Evolutionary conservation across 1,140 invertebrate species (phyloP), one percentile per base, ranked within the genome.

Genomic region (Hetaerina americana): DNA sequence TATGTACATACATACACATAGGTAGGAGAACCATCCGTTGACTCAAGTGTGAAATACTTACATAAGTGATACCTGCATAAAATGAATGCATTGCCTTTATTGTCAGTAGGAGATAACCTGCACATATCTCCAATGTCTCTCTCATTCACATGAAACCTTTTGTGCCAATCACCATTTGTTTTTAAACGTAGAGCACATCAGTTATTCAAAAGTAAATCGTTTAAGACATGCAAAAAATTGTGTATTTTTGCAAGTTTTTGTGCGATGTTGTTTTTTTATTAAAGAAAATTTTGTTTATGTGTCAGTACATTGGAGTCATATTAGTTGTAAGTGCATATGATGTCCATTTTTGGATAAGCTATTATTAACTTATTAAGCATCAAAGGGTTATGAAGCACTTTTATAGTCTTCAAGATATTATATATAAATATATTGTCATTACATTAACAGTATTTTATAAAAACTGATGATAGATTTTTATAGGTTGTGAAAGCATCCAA

Each of bases 401-500:
- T 57, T 57, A 57, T 57, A 57, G 40, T 57, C 40, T 57, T 57
- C 40, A 57, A 57, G 15, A 57, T 57, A 57, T 57, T 57, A 57
- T 57, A 57, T 18, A 57, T 57, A 57, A 18, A 57, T 57, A 57
- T 57, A 57, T 57, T 57, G 22, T 57, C 40, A 57, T 57, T 57
- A n/a, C 40, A 57, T 57, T 57, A 57, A 57, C 40, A 57, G 40
- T 57, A 57, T 57, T 57, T 57, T 57, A 57, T 57, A 57, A 57
- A 12, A 18, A 57, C 2, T 57, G 40, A 57, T 57, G 10, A 57
- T 57, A 57, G 40, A 57, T 57, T 57, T n/a, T 57, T 57, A 57
- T 57, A 57, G 40, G 40, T 57, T 57, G 40, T 57, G 40, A 57
- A 57, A 10, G 40, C 40, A 57, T 57, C 22, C 40, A n/a, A n/a